Evolutionary conservation across 2,797 vertebrate species (phyloP).

Genomic region (Micromesistius poutassou): DNA sequence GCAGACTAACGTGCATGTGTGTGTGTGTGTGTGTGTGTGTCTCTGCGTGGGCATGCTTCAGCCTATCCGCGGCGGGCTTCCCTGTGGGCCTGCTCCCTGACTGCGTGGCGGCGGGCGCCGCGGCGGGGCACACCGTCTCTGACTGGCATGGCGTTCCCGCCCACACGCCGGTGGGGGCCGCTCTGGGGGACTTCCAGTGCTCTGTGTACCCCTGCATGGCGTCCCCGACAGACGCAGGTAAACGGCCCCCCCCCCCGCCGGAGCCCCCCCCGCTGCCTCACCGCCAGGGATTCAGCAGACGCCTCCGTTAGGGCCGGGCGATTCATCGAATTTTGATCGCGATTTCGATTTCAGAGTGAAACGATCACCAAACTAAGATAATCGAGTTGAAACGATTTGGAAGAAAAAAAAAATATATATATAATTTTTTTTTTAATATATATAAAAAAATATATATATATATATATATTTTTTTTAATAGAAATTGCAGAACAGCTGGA

Average conservation of each 20-base stretch:
- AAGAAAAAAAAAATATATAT: too few relatives aligned
- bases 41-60: slow-evolving; percentile 66
- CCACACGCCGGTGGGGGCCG: slow-evolving; percentile 82
- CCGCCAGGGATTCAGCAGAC: not conserved
- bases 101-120: slow-evolving; percentile 74
- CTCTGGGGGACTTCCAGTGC: slow-evolving; percentile 92
- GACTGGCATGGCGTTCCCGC: slow-evolving; percentile 85
- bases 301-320: too few relatives aligned
- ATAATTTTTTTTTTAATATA: too few relatives aligned
- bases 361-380: too few relatives aligned
- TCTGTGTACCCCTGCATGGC: slow-evolving; percentile 91
- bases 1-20: slow-evolving; percentile 24
- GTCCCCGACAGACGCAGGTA: slow-evolving; percentile 86
- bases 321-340: too few relatives aligned
- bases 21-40: too few relatives aligned
- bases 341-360: too few relatives aligned
- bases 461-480: too few relatives aligned
- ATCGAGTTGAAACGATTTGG: too few relatives aligned
- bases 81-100: slow-evolving; percentile 85
- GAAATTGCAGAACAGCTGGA: too few relatives aligned
- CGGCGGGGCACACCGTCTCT: slow-evolving; percentile 76
- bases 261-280: not conserved
- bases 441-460: too few relatives aligned
- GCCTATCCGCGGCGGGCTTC: slow-evolving; percentile 79
- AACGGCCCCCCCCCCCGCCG: slow-evolving; percentile 13